phyloP scores from a whole-genome alignment of 2,888 invertebrate species.

The Ametastegia equiseti region DNA sequence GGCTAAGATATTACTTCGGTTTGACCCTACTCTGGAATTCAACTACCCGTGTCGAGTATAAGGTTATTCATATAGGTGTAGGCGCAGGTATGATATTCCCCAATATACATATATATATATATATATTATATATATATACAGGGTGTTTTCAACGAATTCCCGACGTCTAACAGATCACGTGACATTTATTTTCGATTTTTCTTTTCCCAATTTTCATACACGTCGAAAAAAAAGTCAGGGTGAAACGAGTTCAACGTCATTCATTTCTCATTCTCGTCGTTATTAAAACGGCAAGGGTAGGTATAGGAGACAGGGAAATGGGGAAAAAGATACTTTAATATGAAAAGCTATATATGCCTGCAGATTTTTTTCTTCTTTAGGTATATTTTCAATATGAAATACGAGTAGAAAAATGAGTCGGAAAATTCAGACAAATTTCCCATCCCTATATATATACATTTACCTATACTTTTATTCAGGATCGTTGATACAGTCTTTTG shows the following conservation, averaged over 20 bases:
- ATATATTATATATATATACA: not conserved
- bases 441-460: too few species aligned
- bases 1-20: slow-evolving; percentile 17
- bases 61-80: slow-evolving; percentile 27
- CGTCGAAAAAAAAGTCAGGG: not conserved
- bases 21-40: slow-evolving; percentile 25
- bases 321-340: too few species aligned
- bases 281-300: too few species aligned
- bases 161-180: not conserved
- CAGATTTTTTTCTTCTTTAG: too few species aligned
- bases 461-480: too few species aligned
- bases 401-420: too few species aligned
- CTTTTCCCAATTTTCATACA: not conserved
- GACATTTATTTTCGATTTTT: not conserved
- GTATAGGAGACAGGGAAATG: too few species aligned
- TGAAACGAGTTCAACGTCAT: not conserved
- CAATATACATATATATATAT: not conserved
- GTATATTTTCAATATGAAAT: too few species aligned
- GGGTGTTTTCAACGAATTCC: not conserved
- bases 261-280: not conserved
- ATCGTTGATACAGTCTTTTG: too few species aligned
- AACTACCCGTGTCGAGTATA: slow-evolving; percentile 26
- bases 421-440: too few species aligned
- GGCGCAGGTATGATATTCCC: not conserved
- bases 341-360: too few species aligned